Evolutionary conservation across 2,888 invertebrate species (phyloP).

Genomic region (Andrena bucephala): DNA sequence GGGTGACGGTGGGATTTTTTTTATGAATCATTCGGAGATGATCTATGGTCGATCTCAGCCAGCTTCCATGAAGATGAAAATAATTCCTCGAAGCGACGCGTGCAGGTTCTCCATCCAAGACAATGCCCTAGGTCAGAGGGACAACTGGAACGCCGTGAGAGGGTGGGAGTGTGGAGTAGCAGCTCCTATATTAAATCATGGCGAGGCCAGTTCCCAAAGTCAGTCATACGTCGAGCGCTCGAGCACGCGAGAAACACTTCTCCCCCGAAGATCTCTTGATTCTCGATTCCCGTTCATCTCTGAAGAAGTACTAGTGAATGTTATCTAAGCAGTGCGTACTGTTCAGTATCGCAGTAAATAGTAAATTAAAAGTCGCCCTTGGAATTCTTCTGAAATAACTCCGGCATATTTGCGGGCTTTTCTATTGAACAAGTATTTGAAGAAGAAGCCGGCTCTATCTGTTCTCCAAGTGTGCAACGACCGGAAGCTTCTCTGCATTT

Average conservation of each 20-base stretch:
- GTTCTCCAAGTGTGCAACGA: conserved; percentile 8
- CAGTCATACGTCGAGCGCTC: conserved; percentile 75
- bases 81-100: conserved; percentile 33
- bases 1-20: background rate
- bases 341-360: background rate
- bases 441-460: background rate
- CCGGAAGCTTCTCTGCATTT: background rate
- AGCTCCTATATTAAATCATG: conserved; percentile 83
- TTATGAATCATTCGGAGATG: background rate
- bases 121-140: conserved; percentile 68
- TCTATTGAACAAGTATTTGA: background rate
- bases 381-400: background rate
- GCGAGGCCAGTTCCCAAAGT: conserved; percentile 79
- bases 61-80: conserved; percentile 10
- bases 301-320: background rate
- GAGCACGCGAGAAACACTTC: conserved; percentile 51
- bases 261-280: conserved; percentile 1
- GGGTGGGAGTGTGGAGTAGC: conserved; percentile 75
- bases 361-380: background rate
- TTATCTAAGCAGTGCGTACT: background rate
- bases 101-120: conserved; percentile 61
- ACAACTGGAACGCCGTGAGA: conserved; percentile 69
- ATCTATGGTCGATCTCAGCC: background rate
- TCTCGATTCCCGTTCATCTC: background rate
- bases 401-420: background rate